phyloP scores from a whole-genome alignment of 2,888 invertebrate genomes.

The Sipha maydis region DNA sequence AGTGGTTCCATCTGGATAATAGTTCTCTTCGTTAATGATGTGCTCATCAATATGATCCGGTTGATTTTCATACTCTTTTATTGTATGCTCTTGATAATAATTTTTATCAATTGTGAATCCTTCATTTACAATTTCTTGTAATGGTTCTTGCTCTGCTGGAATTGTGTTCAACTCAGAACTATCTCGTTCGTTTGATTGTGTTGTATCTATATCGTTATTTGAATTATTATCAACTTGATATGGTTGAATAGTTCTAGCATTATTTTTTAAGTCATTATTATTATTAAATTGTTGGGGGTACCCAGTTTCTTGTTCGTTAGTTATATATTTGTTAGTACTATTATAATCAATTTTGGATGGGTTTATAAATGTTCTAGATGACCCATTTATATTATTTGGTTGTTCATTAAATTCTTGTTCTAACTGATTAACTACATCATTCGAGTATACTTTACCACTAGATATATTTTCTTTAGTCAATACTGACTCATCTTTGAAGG shows the following conservation, averaged over 20 bases:
- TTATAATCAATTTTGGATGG: neutral
- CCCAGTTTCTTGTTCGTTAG: neutral
- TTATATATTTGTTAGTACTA: neutral
- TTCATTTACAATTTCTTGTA: neutral
- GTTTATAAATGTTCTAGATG: neutral
- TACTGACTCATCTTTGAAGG: neutral
- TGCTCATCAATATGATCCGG: neutral
- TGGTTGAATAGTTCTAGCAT: neutral
- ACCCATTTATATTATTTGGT: neutral
- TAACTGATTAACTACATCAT: neutral
- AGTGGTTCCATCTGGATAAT: neutral
- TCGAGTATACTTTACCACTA: neutral
- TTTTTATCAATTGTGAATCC: neutral
- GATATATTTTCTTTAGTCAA: neutral
- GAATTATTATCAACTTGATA: neutral
- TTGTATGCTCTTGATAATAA: constrained; percentile 8
- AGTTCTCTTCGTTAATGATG: neutral
- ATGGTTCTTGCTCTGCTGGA: neutral
- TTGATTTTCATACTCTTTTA: neutral
- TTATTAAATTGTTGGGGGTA: neutral
- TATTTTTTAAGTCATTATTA: neutral
- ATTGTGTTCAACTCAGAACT: constrained; percentile 10
- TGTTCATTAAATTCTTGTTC: neutral
- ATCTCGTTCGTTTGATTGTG: neutral
- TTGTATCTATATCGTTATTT: neutral